Evolutionary conservation across 1,140 invertebrate genomes (phyloP), one percentile per base, ranked within the genome.

Genomic region (Agraylea sexmaculata): DNA sequence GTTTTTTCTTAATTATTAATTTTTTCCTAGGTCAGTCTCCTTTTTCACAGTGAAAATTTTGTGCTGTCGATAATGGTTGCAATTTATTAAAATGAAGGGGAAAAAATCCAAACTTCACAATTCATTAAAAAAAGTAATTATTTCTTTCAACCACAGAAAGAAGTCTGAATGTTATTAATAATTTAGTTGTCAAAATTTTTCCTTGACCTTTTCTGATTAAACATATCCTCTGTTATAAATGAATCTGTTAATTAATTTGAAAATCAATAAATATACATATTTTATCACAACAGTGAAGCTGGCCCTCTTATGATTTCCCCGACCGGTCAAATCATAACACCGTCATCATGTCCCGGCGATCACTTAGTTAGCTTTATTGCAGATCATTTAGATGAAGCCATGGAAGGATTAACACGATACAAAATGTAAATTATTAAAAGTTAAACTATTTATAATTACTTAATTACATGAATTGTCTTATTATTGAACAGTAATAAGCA

Each of bases 231-330:
- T 4, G n/a, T 4, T 18, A 12, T 18, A 33, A 12, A 33, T 16
- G 19, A 16, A 31, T 13, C 15, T 19, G 4, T 11, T 19, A 36
- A 37, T 16, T 5, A 13, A 25, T 37, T 12, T 37, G 16, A 20
- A 12, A 40, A 4, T n/a, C 22, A 23, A 20, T 2, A 23, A 44
- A 43, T 21, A 29, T 46, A 22, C 13, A 20, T 41, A 47, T 44
- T 57, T 49, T 25, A 45, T 45, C 31, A 40, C 68, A 70, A 21
- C 55, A 87, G 84, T 13, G 87, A 89, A 62, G 82, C 87, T 12
- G 87, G 88, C 2, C 88, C 88, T 0, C 55, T 94, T 27, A 91
- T 90, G 85, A 71, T 93, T n/a, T 88, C 86, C 5, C 87, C 87
- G 1, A 90, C 84, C 23, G 89, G 89, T 15, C 87, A 92, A 62